These are phyloP conservation scores for Anguilla pacifica DNA, from an alignment of 2,797 vertebrate species.

Conservation along the genomic window DNA sequence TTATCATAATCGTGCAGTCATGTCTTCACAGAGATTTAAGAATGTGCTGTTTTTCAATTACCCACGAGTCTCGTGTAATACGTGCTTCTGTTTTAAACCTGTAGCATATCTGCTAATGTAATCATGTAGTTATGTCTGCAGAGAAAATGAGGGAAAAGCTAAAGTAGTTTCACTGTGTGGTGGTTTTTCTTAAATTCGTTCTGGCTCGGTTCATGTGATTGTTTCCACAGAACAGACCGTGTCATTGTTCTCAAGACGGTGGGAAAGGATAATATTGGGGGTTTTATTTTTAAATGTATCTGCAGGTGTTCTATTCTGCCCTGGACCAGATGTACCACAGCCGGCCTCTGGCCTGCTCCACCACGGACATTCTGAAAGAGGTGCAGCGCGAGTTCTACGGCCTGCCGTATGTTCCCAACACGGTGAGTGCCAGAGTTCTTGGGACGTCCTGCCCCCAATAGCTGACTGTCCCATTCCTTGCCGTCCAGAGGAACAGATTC, in stretches of 20 bases:
- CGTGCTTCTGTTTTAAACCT: neutral
- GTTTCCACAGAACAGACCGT: neutral
- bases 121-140: neutral
- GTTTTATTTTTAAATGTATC: neutral
- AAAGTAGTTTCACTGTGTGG: neutral
- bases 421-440: constrained; percentile 67
- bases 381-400: constrained; percentile 90
- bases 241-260: neutral
- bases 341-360: constrained; percentile 81
- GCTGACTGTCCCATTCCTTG: too few species aligned
- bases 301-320: constrained; percentile 90
- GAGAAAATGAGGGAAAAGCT: neutral
- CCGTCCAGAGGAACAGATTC: too few species aligned
- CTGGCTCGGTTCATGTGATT: neutral
- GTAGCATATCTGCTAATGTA: neutral
- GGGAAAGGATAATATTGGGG: neutral
- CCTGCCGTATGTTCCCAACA: constrained; percentile 86
- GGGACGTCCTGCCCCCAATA: too few species aligned
- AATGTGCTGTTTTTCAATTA: too few species aligned
- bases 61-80: too few species aligned
- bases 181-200: neutral
- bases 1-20: neutral
- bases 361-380: constrained; percentile 88
- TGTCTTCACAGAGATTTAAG: too few species aligned
- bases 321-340: constrained; percentile 96